A percentile compares a stretch with the other conserved stretches of the same genome.
Conservation (phyloP, 23 tunicate species). For the Halocynthia roretzi region DNA sequence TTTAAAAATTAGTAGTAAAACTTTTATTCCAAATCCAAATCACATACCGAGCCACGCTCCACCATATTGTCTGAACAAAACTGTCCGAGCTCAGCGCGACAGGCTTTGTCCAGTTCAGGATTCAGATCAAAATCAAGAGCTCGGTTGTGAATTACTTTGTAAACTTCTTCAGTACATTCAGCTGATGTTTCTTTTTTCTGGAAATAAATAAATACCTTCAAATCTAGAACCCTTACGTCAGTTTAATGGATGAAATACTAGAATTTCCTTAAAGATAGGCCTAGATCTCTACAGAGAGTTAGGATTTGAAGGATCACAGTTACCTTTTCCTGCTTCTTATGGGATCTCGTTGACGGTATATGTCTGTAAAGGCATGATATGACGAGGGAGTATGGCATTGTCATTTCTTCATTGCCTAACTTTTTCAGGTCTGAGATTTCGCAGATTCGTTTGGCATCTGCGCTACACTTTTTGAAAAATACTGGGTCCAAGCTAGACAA, state of each 20-base stretch:
- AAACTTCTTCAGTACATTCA: slow-evolving; percentile 65
- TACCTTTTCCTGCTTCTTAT: too few relatives aligned
- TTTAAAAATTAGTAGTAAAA: not conserved
- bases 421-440: not conserved
- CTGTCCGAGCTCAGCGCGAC: slow-evolving; percentile 47
- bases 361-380: slow-evolving; percentile 69
- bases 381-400: slow-evolving; percentile 56
- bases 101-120: slow-evolving; percentile 65
- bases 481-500: slow-evolving; percentile 34
- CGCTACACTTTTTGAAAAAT: slow-evolving; percentile 39
- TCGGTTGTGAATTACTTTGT: slow-evolving; percentile 40
- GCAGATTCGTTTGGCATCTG: slow-evolving; percentile 32
- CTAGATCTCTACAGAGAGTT: too few relatives aligned
- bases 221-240: too few relatives aligned
- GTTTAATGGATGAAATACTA: too few relatives aligned
- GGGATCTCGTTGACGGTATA: not conserved
- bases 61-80: slow-evolving; percentile 45
- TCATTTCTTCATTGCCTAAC: slow-evolving; percentile 10
- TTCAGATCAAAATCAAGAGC: slow-evolving; percentile 78
- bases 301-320: too few relatives aligned
- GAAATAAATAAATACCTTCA: too few relatives aligned
- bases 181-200: not conserved
- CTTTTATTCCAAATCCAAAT: not conserved
- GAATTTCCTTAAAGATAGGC: too few relatives aligned
- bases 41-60: slow-evolving; percentile 30